Percentiles rank a stretch among this genome's conserved stretches.
These are phyloP conservation scores for Andrena fulva DNA, from an alignment of 2,888 invertebrate species.

Conservation along the genomic window DNA sequence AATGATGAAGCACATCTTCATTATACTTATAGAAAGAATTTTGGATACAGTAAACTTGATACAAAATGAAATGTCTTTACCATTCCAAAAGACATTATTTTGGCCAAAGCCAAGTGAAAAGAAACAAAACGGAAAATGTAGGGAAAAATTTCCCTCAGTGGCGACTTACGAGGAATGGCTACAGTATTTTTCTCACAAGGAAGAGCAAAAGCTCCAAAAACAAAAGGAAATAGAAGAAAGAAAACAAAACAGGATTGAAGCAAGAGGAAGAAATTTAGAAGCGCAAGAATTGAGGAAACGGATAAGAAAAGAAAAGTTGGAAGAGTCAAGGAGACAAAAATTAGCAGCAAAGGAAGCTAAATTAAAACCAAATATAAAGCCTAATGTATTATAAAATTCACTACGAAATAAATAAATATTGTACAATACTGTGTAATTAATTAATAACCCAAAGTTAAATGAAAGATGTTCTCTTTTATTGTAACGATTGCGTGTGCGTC, in stretches of 20 bases:
- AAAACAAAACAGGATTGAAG: not conserved
- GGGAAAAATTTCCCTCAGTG: not conserved
- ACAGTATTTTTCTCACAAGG: not conserved
- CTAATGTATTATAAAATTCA: not conserved
- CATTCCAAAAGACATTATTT: not conserved
- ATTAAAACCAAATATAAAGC: not conserved
- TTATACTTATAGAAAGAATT: no score
- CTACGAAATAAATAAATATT: not conserved
- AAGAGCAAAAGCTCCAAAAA: not conserved
- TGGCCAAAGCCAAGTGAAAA: not conserved
- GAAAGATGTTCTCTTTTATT: no score
- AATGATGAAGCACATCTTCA: no score
- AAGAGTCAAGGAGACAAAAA: not conserved
- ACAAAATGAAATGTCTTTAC: not conserved
- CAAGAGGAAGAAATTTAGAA: not conserved
- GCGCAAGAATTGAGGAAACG: no score
- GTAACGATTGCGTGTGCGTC: not conserved
- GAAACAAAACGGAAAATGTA: not conserved
- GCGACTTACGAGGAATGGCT: not conserved
- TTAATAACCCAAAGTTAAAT: not conserved
- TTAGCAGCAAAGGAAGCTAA: not conserved
- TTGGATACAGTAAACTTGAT: no score
- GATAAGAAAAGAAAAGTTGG: not conserved
- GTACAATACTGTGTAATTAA: not conserved
- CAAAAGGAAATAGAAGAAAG: not conserved